Evolutionary conservation across 2,797 vertebrate species (phyloP).

Genomic region (Acipenser transmontanus): DNA sequence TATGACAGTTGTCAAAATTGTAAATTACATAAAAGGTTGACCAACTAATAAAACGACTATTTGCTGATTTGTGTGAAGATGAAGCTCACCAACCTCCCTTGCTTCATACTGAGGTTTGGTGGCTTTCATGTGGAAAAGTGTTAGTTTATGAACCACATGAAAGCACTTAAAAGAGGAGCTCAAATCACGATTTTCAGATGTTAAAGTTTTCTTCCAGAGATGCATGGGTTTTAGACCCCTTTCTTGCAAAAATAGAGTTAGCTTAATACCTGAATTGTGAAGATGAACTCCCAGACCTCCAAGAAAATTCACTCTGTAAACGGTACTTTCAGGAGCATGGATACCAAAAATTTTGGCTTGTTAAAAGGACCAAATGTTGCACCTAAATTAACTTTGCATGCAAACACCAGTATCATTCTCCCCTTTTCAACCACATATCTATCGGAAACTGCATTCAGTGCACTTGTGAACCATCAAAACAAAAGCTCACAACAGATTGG

Average conservation of each 20-base stretch:
- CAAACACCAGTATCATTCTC: not conserved
- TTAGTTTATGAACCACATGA: not conserved
- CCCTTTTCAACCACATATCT: not conserved
- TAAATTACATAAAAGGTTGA: too few relatives aligned
- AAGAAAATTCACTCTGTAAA: not conserved
- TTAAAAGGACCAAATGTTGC: not conserved
- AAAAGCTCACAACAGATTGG: not conserved
- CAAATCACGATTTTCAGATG: not conserved
- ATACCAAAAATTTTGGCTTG: not conserved
- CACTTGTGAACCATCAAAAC: not conserved
- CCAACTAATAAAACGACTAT: too few relatives aligned
- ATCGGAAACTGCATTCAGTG: not conserved
- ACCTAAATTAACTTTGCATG: not conserved
- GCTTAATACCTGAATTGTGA: not conserved
- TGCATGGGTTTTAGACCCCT: not conserved
- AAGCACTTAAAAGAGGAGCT: not conserved
- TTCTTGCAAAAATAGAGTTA: not conserved
- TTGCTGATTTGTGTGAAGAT: too few relatives aligned
- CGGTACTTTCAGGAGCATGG: not conserved
- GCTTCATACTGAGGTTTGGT: too few relatives aligned
- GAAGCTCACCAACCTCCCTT: too few relatives aligned
- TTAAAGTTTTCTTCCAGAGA: not conserved
- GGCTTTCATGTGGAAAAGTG: too few relatives aligned
- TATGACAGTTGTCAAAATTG: too few relatives aligned
- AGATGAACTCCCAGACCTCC: not conserved